phyloP scores from a whole-genome alignment of 1,140 invertebrate genomes.

The Adelges cooleyi region DNA sequence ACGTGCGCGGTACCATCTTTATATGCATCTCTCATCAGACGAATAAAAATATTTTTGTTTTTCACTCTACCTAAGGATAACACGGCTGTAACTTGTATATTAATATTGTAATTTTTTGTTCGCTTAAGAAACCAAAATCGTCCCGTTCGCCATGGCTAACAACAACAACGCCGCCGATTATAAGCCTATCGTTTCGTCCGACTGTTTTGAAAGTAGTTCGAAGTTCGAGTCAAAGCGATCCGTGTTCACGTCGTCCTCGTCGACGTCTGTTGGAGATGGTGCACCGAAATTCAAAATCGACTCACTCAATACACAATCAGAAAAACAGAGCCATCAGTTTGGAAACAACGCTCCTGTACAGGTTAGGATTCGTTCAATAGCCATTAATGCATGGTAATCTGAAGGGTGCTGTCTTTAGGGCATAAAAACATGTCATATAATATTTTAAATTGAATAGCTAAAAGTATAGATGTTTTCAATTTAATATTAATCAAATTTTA shows the following conservation, averaged over 20 bases:
- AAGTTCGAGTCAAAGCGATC: conserved; percentile 29
- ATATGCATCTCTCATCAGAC: neutral
- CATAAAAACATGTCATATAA: too few relatives aligned
- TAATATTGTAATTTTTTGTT: neutral
- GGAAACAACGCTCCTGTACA: conserved; percentile 35
- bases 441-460: too few relatives aligned
- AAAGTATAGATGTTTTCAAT: too few relatives aligned
- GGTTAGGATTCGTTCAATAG: too few relatives aligned
- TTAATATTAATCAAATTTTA: too few relatives aligned
- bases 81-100: too few relatives aligned
- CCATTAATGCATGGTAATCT: too few relatives aligned
- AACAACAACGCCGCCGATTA: neutral
- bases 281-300: conserved; percentile 12
- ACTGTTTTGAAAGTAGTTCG: conserved; percentile 1
- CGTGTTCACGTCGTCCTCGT: conserved; percentile 13
- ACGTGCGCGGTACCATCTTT: neutral
- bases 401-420: too few relatives aligned
- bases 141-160: neutral
- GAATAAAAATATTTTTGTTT: too few relatives aligned
- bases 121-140: neutral
- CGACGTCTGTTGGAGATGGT: conserved; percentile 1
- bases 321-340: conserved; percentile 35
- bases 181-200: neutral
- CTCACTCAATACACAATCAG: conserved; percentile 1
- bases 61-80: too few relatives aligned